Base-by-base conservation (phyloP, 1,140 invertebrate species). In the Ladona fulva region DNA sequence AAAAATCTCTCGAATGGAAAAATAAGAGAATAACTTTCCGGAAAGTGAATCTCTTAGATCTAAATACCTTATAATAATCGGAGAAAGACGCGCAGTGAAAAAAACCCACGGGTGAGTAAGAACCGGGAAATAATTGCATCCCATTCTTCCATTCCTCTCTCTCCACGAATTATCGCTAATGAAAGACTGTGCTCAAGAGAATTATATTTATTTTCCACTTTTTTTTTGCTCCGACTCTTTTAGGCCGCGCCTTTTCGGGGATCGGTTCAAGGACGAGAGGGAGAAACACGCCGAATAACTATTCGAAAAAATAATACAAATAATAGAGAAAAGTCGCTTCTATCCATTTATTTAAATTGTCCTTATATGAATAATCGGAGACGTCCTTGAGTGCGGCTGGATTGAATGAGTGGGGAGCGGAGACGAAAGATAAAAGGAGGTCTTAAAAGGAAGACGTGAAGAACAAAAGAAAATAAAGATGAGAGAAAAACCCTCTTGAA, bases 21-120 rank as follows among this genome's bases (percentile, higher is more conserved):
- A 66, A 66, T 19, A 66, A 66, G n/a, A 22, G 52, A 37, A 37
- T 37, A 37, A 37, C 29, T 37, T 37, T 66, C 52, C 14, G n/a
- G 52, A 66, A 66, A 66, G 52, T 66, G 52, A 66, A 66, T 66
- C 52, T 66, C 52, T 66, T 66, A 66, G 1, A 66, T 66, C 52
- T 66, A 66, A 66, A 66, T 66, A 66, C n/a, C 52, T 66, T 66
- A 66, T 66, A 66, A 66, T 66, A 66, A 66, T 66, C 52, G 52
- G n/a, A 66, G 16, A 66, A 22, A 66, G 52, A 66, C n/a, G 52
- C 1, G 14, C 14, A 19, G 5, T 66, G 14, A 66, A 66, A 66
- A 66, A 16, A 22, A 66, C 52, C n/a, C 52, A 66, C 1, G 52
- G 52, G n/a, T 37, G 52, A 52, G 44, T 10, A 19, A 52, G 44